Evolutionary conservation across 2,797 vertebrate genomes (phyloP), one percentile per base, ranked within the genome.

Genomic region (Columba guinea): DNA sequence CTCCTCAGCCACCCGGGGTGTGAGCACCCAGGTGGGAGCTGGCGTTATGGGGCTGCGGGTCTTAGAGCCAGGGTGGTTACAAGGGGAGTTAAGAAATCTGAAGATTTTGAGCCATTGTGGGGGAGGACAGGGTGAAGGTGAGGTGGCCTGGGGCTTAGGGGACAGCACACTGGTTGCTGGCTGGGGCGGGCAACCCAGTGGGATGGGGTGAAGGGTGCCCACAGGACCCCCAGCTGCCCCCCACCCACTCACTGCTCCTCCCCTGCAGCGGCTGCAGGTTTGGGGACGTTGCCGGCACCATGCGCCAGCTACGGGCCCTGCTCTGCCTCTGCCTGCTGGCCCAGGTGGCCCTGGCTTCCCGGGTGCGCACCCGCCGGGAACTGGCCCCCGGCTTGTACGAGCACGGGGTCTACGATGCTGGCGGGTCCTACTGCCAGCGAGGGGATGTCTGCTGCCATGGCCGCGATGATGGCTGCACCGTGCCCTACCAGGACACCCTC

Each of bases 401-500:
- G 41, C 97, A 98, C 3, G 99, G 99, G 27, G 99, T 99, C 90
- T 98, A 98, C 85, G 99, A 99, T 37, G 99, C 99, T 0, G 97
- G 94, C 0, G 99, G 99, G 52, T 98, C 98, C 2, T 99, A 99
- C 97, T 99, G 99, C 93, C 84, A 99, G 95, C 97, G 97, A 21
- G 98, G 98, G 73, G 98, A 98, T 27, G 98, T 99, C 52, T 99
- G 99, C 97, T 99, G 99, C 88, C 98, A 96, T 0, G 99, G 98
- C 63, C 98, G 99, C 10, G 97, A 98, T 1, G 99, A 99, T 39
- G 97, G 89, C 94, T 99, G 99, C 95, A 98, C 98, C 1, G 98
- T 99, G 64, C 99, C 99, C 9, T 99, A 99, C 97, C 97, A 99
- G 92, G 99, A 99, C 91, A 99, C 98, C 41, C 99, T 99, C 96